Base-by-base conservation (phyloP, 1,140 invertebrate genomes). In the Trichonephila clavipes region DNA sequence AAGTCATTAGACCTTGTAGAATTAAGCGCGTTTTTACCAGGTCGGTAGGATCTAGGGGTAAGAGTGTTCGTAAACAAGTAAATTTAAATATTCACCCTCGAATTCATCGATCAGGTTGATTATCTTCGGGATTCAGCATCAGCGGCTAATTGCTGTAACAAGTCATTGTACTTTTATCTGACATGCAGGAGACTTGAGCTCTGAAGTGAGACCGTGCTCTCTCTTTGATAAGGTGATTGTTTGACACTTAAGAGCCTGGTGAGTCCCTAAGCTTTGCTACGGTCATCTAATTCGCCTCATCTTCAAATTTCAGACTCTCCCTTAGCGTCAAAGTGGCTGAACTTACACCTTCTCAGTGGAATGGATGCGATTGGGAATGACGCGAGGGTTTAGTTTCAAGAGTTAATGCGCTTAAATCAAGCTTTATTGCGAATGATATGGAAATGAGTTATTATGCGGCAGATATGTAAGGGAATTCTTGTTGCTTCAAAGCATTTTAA, bases 351-450 rank as follows among this genome's bases (percentile, higher is more conserved):
- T 34, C 28, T 89, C 64, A 12, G n/a, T 51, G 66, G 34, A 89
- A 89, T 51, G 87, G 86, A 88, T 66, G 24, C 62, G 28, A 59
- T 69, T 66, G 61, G 64, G 61, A 77, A 64, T 64, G 24, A 40
- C 16, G 34, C 72, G 14, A 51, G 34, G 34, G 82, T 85, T 85
- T 8, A 87, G 24, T 64, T 58, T 61, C 59, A 24, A 81, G 44
- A 81, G 69, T 82, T 90, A 90, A 82, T 90, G 88, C 44, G 59
- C 72, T 91, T 91, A 82, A 91, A 91, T 91, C 81, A 91, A 64
- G 34, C 28, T 83, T 91, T 82, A 83, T 91, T 62, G 90, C 58
- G 61, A 66, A 85, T 91, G 72, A 77, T 64, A 87, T 87, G 88
- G 51, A 90, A 77, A 90, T 90, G 69, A 90, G 28, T 90, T 83